Evolutionary conservation across 2,113 vertebrate species (phyloP).

Genomic region (Hyperopisus bebe): DNA sequence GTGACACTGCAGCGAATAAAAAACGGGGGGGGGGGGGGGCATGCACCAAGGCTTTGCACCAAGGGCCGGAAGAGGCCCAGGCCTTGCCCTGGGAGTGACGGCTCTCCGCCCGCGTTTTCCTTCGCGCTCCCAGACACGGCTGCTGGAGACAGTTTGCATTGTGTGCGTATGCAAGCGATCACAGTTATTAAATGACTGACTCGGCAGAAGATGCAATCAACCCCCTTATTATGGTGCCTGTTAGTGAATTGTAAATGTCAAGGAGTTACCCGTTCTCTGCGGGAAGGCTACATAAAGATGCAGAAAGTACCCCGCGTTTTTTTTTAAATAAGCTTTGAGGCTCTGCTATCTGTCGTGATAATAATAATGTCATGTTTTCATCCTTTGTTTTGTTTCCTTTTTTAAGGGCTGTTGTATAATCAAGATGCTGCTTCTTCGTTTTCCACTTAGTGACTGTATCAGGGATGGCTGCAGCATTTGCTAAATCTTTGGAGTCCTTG

Average conservation of each 20-base stretch:
- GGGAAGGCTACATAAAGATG: slow-evolving; percentile 80
- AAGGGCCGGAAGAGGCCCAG: background rate
- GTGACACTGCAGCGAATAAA: background rate
- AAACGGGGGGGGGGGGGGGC: background rate
- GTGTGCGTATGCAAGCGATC: slow-evolving; percentile 86
- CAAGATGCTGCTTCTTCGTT: background rate
- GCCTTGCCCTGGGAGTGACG: slow-evolving; percentile 57
- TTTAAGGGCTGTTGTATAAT: background rate
- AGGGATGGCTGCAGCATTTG: background rate
- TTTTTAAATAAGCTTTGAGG: slow-evolving; percentile 36
- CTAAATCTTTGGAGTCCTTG: background rate
- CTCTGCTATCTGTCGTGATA: background rate
- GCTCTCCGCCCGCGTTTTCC: background rate
- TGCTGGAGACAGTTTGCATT: slow-evolving; percentile 45
- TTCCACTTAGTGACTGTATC: background rate
- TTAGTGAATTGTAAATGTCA: slow-evolving; percentile 83
- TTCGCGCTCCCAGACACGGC: slow-evolving; percentile 41
- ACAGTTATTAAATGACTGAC: slow-evolving; percentile 83
- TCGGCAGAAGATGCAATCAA: slow-evolving; percentile 84
- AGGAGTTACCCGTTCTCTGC: slow-evolving; percentile 77
- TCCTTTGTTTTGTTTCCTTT: background rate
- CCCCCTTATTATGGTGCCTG: slow-evolving; percentile 81
- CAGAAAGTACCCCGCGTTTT: slow-evolving; percentile 55
- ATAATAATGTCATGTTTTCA: background rate
- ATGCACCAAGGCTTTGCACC: background rate